Evolutionary conservation across 2,797 vertebrate species (phyloP), one percentile per base, ranked within the genome.

Genomic region (Falco cherrug): DNA sequence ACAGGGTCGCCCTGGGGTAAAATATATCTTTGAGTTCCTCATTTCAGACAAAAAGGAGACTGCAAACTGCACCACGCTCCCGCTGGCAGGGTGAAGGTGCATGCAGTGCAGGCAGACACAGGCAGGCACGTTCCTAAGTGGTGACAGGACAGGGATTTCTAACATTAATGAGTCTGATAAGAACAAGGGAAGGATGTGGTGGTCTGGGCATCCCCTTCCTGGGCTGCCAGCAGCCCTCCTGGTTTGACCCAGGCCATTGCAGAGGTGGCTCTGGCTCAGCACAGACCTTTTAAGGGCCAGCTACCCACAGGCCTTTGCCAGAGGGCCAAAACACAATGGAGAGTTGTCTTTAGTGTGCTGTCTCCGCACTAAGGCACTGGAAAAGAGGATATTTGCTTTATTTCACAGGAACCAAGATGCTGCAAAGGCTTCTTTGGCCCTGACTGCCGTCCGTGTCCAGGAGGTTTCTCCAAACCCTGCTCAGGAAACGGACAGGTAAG

Each of bases 361-460:
- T 0, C 37, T 88, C 41, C 13, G 0, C 24, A 10, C 35, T 77
- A 56, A 89, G 24, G 20, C 35, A 25, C 28, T 41, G 33, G 22
- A 57, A 84, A 54, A 35, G 7, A 65, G 2, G 2, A 4, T 70
- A 3, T 96, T 91, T 87, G 6, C 26, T 91, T 91, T 91, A 22
- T 94, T 97, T 92, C 85, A 60, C 93, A 99, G 99, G 98, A 97
- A 41, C 98, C 97, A 5, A 97, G 95, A 2, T 99, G 99, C 85
- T 99, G 99, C 96, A 98, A 96, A 95, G 99, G 99, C 5, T 99
- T 99, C 98, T 99, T 98, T 7, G 99, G 99, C 47, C 97, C 98
- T 31, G 98, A 98, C 63, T 99, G 99, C 94, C 97, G 86, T 28
- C 98, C 98, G 0, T 99, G 99, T 84, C 99, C 99, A 1, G 99